Base-by-base conservation (phyloP, 2,113 vertebrate genomes). In the Pseudorasbora parva region DNA sequence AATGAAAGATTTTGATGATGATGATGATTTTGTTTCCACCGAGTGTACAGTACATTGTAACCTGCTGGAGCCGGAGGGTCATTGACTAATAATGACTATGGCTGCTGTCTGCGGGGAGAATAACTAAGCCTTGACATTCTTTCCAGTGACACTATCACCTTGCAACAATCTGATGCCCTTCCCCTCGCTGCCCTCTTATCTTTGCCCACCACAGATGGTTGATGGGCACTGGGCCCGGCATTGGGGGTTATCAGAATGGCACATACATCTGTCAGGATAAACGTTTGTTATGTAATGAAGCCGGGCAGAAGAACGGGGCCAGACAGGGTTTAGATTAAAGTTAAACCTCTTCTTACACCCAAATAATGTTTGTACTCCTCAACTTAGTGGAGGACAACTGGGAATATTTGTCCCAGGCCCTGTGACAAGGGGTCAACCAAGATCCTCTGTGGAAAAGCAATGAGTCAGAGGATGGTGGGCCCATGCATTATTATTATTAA, bases 241-340 rank as follows among this genome's bases (percentile, higher is more conserved):
- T 45, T 45, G 17, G 78, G 33, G 68, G 79, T 79, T 64, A 79
- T 74, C 57, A 81, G 54, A 79, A 66, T 72, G 81, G 68, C 37
- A 82, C 68, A 57, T 73, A 41, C 66, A 57, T 37, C 45, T 78
- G 64, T 60, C 43, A 85, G 73, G 57, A 66, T 72, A 84, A 74
- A 72, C 25, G 17, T 10, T 23, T 73, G 25, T 85, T 85, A 75
- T 80, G 80, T 75, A 82, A 85, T 85, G 27, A 56, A n/a, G 54
- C 51, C 33, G 21, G 5, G 27, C 69, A 66, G 21, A 47, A 64
- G 81, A 82, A 43, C 71, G 77, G 43, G 15, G 59, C 9, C 41
- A 79, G 23, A 59, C 30, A 59, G 51, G 21, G n/a, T 78, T 74
- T 25, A 73, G n/a, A 27, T 19, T 23, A 37, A 51, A 68, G 60